These are phyloP conservation scores for Callipepla californica DNA, from an alignment of 2,113 vertebrate genomes.

Conservation along the genomic window DNA sequence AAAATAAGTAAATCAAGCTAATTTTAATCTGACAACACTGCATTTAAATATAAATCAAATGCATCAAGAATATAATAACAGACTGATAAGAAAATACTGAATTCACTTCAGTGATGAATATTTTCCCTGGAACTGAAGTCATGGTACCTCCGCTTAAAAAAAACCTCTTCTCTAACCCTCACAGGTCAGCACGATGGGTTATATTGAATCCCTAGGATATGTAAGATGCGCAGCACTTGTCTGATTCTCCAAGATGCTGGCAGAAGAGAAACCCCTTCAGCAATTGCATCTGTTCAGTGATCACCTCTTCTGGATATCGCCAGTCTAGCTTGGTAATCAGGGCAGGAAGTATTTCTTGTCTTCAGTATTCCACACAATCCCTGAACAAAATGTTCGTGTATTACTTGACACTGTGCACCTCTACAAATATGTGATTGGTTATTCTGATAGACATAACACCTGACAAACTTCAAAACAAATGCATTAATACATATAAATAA, in stretches of 20 bases:
- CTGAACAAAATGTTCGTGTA: not conserved
- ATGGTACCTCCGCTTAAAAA: not conserved
- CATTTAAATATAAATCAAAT: not conserved
- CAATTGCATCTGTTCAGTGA: not conserved
- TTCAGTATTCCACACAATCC: not conserved
- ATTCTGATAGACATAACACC: not conserved
- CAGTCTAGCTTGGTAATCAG: not conserved
- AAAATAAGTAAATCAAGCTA: not conserved
- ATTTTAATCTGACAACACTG: not conserved
- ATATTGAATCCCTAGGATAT: not conserved
- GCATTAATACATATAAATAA: not conserved
- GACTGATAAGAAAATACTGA: not conserved
- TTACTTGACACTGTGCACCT: not conserved
- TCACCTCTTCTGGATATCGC: not conserved
- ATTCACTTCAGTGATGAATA: not conserved
- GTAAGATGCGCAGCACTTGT: no score
- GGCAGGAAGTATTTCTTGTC: not conserved
- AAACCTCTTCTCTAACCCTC: not conserved
- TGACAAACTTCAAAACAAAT: not conserved
- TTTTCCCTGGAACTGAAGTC: not conserved
- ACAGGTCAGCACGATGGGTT: not conserved
- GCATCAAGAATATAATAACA: not conserved
- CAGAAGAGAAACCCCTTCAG: accelerated
- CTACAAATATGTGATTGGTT: not conserved
- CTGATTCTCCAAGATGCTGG: not conserved